A percentile compares a stretch with the other conserved stretches of the same genome.
Evolutionary conservation across 1,140 invertebrate species (phyloP).

Genomic region (Macrobrachium rosenbergii): DNA sequence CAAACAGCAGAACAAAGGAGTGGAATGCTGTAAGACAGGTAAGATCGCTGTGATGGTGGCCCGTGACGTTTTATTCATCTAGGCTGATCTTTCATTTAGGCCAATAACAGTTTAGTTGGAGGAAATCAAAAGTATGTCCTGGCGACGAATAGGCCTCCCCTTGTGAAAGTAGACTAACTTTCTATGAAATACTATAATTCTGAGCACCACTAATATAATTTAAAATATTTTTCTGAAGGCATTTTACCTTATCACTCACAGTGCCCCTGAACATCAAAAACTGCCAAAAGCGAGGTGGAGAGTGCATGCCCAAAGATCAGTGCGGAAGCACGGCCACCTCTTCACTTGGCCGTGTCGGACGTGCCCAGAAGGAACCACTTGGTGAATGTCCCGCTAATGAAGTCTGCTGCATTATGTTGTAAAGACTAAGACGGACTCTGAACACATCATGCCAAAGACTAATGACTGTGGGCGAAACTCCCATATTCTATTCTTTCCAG

Average conservation of each 20-base stretch:
- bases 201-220: too few relatives aligned
- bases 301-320: neutral
- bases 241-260: neutral
- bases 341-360: too few relatives aligned
- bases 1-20: conserved; percentile 16
- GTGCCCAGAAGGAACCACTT: neutral
- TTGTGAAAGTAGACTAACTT: too few relatives aligned
- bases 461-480: too few relatives aligned
- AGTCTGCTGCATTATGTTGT: conserved; percentile 31
- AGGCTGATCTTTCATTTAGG: neutral
- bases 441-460: too few relatives aligned
- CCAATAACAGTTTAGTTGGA: neutral
- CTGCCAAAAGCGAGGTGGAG: neutral
- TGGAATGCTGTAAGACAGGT: conserved; percentile 31
- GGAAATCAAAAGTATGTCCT: neutral
- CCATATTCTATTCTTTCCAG: too few relatives aligned
- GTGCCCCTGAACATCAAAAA: conserved; percentile 16
- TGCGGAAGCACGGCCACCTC: too few relatives aligned
- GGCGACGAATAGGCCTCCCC: neutral
- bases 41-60: neutral
- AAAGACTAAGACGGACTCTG: neutral
- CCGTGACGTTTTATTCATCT: neutral
- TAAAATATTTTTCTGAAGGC: neutral
- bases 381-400: neutral
- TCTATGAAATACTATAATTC: neutral